phyloP scores from a whole-genome alignment of 2,113 vertebrate species.

The Acrocephalus kingi region DNA sequence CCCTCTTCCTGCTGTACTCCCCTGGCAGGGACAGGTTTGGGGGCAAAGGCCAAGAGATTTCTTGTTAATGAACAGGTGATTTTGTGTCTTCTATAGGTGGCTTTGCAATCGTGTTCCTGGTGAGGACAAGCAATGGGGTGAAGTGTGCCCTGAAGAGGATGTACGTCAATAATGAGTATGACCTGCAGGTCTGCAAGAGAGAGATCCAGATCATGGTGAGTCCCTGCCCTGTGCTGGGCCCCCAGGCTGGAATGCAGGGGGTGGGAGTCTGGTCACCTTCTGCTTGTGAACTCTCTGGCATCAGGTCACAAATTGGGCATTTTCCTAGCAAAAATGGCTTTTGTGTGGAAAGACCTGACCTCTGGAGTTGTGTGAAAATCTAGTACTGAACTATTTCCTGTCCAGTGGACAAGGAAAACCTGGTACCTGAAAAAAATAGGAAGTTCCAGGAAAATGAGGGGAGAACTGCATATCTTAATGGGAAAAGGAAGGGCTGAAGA shows the following conservation, averaged over 20 bases:
- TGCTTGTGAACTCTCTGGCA: not conserved
- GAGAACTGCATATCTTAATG: not conserved
- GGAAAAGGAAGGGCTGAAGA: not conserved
- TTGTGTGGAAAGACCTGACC: not conserved
- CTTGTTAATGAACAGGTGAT: not conserved
- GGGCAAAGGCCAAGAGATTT: not conserved
- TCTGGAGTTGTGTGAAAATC: not conserved
- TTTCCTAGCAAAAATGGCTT: not conserved
- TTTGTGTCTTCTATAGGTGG: slow-evolving; percentile 79
- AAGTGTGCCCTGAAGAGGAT: slow-evolving; percentile 96
- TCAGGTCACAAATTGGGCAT: accelerated
- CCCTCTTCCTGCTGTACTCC: not conserved
- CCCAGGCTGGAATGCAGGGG: not conserved
- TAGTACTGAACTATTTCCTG: not conserved
- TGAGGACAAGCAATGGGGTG: slow-evolving; percentile 89
- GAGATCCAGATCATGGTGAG: slow-evolving; percentile 99
- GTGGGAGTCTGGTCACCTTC: not conserved
- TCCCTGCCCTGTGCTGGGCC: not conserved
- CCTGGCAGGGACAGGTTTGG: not conserved
- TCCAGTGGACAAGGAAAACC: not conserved
- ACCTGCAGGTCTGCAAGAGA: slow-evolving; percentile 94
- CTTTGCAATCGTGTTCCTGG: slow-evolving; percentile 96
- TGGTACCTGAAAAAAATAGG: not conserved
- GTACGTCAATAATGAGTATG: slow-evolving; percentile 97
- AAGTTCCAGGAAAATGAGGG: not conserved